Evolutionary conservation across 2,888 invertebrate species (phyloP).

Genomic region (Lagria hirta): DNA sequence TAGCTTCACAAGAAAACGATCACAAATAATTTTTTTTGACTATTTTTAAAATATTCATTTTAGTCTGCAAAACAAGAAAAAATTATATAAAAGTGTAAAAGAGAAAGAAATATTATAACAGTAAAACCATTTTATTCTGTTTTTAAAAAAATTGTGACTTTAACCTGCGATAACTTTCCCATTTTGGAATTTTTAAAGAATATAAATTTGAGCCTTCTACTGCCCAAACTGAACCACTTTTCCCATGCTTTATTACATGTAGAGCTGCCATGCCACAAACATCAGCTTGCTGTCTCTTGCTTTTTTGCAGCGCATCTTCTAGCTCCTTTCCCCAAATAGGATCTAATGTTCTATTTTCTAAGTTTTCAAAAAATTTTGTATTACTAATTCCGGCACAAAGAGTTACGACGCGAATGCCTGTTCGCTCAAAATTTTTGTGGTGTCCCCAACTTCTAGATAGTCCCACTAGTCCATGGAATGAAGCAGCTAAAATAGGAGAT

Average conservation of each 20-base stretch:
- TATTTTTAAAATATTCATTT: no score
- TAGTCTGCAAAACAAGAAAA: no score
- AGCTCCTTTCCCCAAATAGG: constrained; percentile 35
- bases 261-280: constrained; percentile 45
- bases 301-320: constrained; percentile 29
- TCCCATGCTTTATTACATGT: constrained; percentile 44
- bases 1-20: no score
- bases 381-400: constrained; percentile 51
- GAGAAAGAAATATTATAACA: no score
- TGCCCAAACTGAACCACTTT: constrained; percentile 48
- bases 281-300: constrained; percentile 42
- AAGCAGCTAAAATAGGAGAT: constrained; percentile 55
- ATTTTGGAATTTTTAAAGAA: constrained; percentile 35
- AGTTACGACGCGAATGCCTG: constrained; percentile 50
- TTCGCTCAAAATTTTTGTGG: constrained; percentile 41
- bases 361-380: constrained; percentile 44
- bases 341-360: constrained; percentile 37
- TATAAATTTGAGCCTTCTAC: constrained; percentile 47
- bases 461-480: constrained; percentile 50
- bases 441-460: constrained; percentile 48
- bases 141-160: constrained; percentile 30
- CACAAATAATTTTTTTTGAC: no score
- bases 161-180: constrained; percentile 28
- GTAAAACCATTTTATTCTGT: no score
- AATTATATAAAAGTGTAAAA: no score